These are phyloP conservation scores for Ciconia maguari DNA, from an alignment of 2,113 vertebrate genomes.

Conservation along the genomic window DNA sequence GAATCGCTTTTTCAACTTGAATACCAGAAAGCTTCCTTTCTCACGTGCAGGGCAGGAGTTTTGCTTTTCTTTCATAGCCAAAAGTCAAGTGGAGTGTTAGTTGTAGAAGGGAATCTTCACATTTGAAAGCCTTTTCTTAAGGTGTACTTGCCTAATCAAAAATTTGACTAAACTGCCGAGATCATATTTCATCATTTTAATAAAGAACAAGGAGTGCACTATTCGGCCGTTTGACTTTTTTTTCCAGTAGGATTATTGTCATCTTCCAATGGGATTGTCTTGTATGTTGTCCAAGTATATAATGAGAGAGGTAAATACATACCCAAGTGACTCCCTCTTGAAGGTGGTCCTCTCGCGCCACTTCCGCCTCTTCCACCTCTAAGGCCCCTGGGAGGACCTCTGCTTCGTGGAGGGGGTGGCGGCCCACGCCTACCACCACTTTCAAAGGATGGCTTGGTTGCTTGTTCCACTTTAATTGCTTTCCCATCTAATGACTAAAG, in stretches of 20 bases:
- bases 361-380: conserved; percentile 88
- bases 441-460: conserved; percentile 96
- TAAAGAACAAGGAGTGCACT: conserved; percentile 55
- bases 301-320: conserved; percentile 69
- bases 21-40: conserved; percentile 41
- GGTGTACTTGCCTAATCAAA: conserved; percentile 51
- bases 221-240: conserved; percentile 54
- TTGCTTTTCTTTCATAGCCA: conserved; percentile 57
- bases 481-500: conserved; percentile 93
- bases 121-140: conserved; percentile 54
- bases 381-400: conserved; percentile 87
- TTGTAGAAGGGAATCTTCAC: conserved; percentile 59
- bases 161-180: conserved; percentile 35
- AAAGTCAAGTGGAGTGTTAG: conserved; percentile 59
- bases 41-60: conserved; percentile 41
- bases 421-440: conserved; percentile 86
- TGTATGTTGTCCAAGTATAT: conserved; percentile 58
- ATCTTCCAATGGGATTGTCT: conserved; percentile 63
- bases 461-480: conserved; percentile 97
- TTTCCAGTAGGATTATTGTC: conserved; percentile 64
- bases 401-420: conserved; percentile 86
- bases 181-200: conserved; percentile 43
- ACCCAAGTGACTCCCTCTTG: conserved; percentile 87
- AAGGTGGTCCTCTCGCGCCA: conserved; percentile 86
- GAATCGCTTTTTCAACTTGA: conserved; percentile 32